Base-by-base conservation (phyloP, 2,797 vertebrate species). In the Gymnodraco acuticeps region DNA sequence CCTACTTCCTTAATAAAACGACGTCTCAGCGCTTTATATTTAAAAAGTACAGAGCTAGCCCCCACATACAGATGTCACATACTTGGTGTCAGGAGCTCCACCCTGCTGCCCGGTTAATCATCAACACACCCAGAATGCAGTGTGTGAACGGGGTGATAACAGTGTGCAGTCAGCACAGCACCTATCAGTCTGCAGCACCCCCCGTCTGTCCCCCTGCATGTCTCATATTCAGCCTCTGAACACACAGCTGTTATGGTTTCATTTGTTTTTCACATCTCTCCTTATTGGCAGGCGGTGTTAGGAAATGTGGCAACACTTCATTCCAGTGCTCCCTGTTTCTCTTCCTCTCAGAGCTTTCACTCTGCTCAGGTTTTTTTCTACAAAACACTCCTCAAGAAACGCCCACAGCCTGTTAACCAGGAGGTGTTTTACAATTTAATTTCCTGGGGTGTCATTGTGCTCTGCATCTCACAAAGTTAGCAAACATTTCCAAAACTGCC, bases 111-210 rank as follows among this genome's bases (percentile, higher is more conserved):
- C 31, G 38, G 78, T 75, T 78, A 77, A 74, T 83, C 75, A 73
- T 80, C 33, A 78, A 80, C 82, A 74, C 82, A 77, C 85, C 71
- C 80, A 73, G n/a, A 75, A 65, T 20, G 31, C 77, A 23, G 73
- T 48, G 80, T 84, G 27, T 90, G 92, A 55, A 58, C 63, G 16
- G n/a, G 64, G 17, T 84, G 93, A 94, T 94, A 94, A 92, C 72
- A 67, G 31, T 42, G 50, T 20, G 41, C 13, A 64, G 15, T 53
- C n/a, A 52, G 69, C 77, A 70, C 75, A 66, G 54, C 50, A 66
- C 11, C 31, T 81, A 84, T 78, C 72, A 67, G 67, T 20, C 20
- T 47, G 1, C 12, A 81, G 38, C 76, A 82, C 33, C 10, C 41
- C 3, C 31, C 46, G 10, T 33, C n/a, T 56, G 51, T 58, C 20